Base-by-base conservation (phyloP, 1,140 invertebrate genomes). In the Polyergus mexicanus region DNA sequence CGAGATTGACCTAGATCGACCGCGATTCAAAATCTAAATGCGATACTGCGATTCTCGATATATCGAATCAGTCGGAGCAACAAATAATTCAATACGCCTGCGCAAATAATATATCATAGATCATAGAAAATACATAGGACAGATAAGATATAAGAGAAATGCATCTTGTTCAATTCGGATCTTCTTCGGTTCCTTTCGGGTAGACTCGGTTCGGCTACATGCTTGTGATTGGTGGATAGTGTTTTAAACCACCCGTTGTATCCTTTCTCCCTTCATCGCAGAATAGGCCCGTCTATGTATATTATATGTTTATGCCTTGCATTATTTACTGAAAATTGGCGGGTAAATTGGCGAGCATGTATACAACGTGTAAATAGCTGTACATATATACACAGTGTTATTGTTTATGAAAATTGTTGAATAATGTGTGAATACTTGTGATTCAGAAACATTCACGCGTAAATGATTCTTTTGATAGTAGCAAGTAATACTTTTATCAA, bases 321-420 rank as follows among this genome's bases (percentile, higher is more conserved):
- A 32, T 83, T 38, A 19, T 72, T 25, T 60, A 25, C 54, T 74
- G 10, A 47, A 16, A 83, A 72, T 83, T 83, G 78, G 78, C 78
- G 78, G 78, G 78, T 47, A 60, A 74, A 51, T 41, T 22, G 7
- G 32, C 16, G 3, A 6, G 3, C 6, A 19, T 71, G 19, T 19
- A n/a, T n/a, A 3, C 10, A 16, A 2, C 13, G 19, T 83, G 35
- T 62, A 74, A 62, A 47, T 83, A 38, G 32, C 16, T 60, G 1
- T 44, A 41, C 4, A 35, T 83, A 44, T 11, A 44, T 44, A 44
- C 41, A 60, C 41, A 60, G 4, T 25, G 10, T 7, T 72, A 1
- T 32, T 44, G 10, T 54, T 4, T 54, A n/a, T 28, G 13, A 72
- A 74, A 83, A 60, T 32, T 16, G 4, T 11, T 11, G 19, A 28